Base-by-base conservation (phyloP, 1,140 invertebrate species). In the Drosophila obscura region DNA sequence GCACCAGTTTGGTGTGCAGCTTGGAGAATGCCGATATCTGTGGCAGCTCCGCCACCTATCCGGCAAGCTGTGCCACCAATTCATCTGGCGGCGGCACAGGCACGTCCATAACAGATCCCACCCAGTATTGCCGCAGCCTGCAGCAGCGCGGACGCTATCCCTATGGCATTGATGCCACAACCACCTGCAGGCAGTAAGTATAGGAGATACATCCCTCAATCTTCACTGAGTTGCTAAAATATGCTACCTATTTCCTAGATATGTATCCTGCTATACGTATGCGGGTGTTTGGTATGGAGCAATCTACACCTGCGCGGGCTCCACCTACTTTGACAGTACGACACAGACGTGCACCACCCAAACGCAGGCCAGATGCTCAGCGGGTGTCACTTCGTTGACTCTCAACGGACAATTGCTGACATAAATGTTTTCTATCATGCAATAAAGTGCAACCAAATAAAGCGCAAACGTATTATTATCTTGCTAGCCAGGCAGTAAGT, bases 121-220 rank as follows among this genome's bases (percentile, higher is more conserved):
- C 24, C 15, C 64, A 44, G 9, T 78, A 61, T 26, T 83, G 80
- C 9, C 31, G 45, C 13, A 3, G n/a, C 0, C 2, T 75, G 0
- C 31, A 60, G n/a, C 5, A 51, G 44, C 6, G 16, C 0, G 80
- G 80, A 44, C 51, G 62, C 22, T 83, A 66, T 79, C 80, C 80
- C n/a, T 75, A 79, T 19, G 80, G 80, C 15, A 26, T 15, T 0
- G 2, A 11, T 11, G 22, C 43, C 4, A n/a, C 45, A 6, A 83
- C 60, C 26, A 75, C 71, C 1, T 83, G 80, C 61, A 62, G 13
- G 28, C 75, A 79, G 80, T 83, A 13, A 78, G 71, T 61, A 7
- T 1, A 2, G 8, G 2, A 7, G 8, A 9, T 31, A 9, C 6
- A 2, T 1, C 1, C 11, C 2, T 8, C 1, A 0, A 5, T 22